Percentiles rank a stretch among this genome's conserved stretches.
Evolutionary conservation across 2,797 vertebrate genomes (phyloP).

Genomic region (Arnoldichthys spilopterus): DNA sequence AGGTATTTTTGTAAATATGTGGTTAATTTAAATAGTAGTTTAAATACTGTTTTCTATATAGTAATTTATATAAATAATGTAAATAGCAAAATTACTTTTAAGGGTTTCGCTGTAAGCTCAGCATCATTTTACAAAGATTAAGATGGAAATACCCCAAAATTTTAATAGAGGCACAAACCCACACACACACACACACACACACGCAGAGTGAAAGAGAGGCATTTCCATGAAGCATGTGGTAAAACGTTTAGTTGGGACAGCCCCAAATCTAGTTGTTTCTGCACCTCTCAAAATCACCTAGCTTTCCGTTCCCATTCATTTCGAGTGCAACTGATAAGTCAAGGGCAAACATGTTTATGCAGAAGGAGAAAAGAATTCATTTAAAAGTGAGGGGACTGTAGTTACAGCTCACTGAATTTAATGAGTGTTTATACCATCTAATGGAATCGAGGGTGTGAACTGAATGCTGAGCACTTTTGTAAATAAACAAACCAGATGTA

Average conservation of each 20-base stretch:
- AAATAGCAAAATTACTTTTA: background rate
- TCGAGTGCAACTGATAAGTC: conserved; percentile 52
- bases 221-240: conserved; percentile 22
- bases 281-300: conserved; percentile 36
- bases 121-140: no score
- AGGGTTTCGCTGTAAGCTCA: no score
- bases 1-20: no score
- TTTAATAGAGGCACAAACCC: background rate
- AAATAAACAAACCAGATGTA: conserved; percentile 54
- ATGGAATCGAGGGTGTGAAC: conserved; percentile 52
- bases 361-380: conserved; percentile 53
- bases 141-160: no score
- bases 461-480: conserved; percentile 59
- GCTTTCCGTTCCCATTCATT: conserved; percentile 50
- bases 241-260: conserved; percentile 24
- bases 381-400: conserved; percentile 55
- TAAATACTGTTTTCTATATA: no score
- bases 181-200: background rate
- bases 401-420: conserved; percentile 68
- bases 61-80: no score
- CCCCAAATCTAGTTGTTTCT: conserved; percentile 31
- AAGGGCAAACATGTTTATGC: conserved; percentile 59
- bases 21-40: background rate
- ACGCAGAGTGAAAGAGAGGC: background rate
- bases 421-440: conserved; percentile 65